Evolutionary conservation across 2,888 invertebrate species (phyloP), one percentile per base, ranked within the genome.

Genomic region (Macaria notata): DNA sequence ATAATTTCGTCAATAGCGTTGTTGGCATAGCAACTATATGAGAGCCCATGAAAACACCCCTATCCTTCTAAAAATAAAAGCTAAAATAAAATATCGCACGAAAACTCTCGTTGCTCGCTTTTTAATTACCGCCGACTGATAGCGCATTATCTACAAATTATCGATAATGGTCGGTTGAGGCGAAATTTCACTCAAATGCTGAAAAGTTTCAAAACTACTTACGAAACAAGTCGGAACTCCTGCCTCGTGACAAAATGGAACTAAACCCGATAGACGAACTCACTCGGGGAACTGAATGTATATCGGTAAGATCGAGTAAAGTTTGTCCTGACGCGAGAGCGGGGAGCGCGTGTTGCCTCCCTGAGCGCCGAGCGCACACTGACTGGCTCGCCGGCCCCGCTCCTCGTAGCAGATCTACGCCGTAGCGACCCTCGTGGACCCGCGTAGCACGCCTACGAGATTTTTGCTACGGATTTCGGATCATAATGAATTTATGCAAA

Each of bases 91-190:
- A 30, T 29, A 39, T 9, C n/a, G 31, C 29, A 31, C 41, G 31
- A 47, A 36, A 31, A 9, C 38, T 52, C 44, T 39, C 47, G 53
- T 31, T 49, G 43, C 53, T 59, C 49, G 50, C 38, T 54, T 59
- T 64, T 59, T 64, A 64, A 64, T 64, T 59, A 62, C 59, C 56
- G 50, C 59, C 36, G 3, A 39, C 59, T 45, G 59, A 59, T 59
- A 59, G 36, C 49, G 38, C 54, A 44, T 54, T 63, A 63, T 63
- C 63, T 29, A 19, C 9, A 19, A 19, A 19, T 7, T 36, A 48
- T 50, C 48, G 59, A 59, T 59, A 59, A 48, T 36, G 9, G 8
- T 49, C 45, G 41, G 19, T 31, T 7, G 33, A 7, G 46, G 31
- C 8, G 39, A n/a, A 19, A 31, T 0, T 30, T 6, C n/a, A 29